Base-by-base conservation (phyloP, 2,113 vertebrate genomes). In the Oreochromis tanganicae region DNA sequence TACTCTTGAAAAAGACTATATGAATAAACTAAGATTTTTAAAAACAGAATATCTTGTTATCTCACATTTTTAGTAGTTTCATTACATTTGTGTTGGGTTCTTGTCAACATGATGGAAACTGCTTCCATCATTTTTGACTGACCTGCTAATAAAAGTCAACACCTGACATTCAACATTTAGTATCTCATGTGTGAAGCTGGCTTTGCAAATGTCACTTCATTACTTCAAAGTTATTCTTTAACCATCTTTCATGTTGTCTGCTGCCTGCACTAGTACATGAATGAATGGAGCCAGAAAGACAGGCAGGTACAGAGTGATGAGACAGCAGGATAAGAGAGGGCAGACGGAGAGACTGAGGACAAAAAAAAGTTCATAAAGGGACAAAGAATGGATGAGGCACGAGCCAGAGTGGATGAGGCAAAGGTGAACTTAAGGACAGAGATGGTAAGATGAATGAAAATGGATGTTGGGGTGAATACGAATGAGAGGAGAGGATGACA, bases 361-460 rank as follows among this genome's bases (percentile, higher is more conserved):
- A 1, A 16, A 57, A 17, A 43, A 32, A 55, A 68, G 90, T 80
- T 91, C 57, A 73, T 68, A 13, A 82, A 57, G 21, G 50, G 84
- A 85, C 68, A 85, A 12, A 80, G 80, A 68, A 84, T 85, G 84
- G 56, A 90, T 87, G 82, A 66, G 38, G 50, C 13, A 3, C 7
- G 24, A 85, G 71, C 73, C 29, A 9, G 36, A 19, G 80, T 41
- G 73, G 63, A 80, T 73, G 80, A 93, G 87, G 87, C 78, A 87
- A 89, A 92, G 90, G 88, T 82, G 86, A 91, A 80, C 87, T 68
- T 71, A 80, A 92, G 89, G 88, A 91, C 88, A 88, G 43, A 43
- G 83, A 80, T 68, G 21, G 17, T 8, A 41, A 80, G 85, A 89
- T 80, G 85, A 86, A 88, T 79, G 80, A 71, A 32, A 54, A 81